Conservation (phyloP, 2,888 invertebrate genomes). For the Euphydryas editha region DNA sequence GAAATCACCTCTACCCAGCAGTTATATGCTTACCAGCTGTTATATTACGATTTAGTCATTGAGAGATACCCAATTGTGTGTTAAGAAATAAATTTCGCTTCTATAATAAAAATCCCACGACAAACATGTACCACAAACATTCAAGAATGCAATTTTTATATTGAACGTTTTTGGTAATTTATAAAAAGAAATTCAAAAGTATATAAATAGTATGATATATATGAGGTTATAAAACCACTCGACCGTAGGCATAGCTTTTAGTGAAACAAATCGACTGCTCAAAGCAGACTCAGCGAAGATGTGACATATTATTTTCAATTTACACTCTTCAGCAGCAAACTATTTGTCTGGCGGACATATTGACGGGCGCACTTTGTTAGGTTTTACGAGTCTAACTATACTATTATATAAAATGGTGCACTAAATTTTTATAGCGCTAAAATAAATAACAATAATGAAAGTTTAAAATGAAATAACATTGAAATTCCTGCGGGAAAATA, state of each 20-base stretch:
- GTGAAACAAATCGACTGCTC: conserved; percentile 37
- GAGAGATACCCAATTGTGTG: no score
- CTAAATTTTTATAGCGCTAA: background rate
- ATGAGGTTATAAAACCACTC: conserved; percentile 1
- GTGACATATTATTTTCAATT: conserved; percentile 49
- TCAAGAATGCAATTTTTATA: background rate
- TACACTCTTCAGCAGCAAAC: conserved; percentile 34
- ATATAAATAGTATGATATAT: conserved; percentile 5
- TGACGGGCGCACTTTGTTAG: conserved; percentile 29
- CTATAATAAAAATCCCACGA: no score
- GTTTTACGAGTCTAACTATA: conserved; percentile 10
- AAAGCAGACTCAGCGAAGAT: conserved; percentile 35
- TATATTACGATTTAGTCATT: no score
- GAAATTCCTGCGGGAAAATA: background rate
- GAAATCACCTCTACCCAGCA: no score
- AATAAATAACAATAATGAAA: background rate
- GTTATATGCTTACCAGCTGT: no score
- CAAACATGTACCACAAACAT: no score
- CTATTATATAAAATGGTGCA: conserved; percentile 7
- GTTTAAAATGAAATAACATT: background rate
- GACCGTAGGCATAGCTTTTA: conserved; percentile 28
- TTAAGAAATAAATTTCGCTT: no score
- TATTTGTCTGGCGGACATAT: conserved; percentile 33
- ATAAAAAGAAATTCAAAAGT: background rate
- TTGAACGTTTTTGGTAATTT: background rate